Evolutionary conservation across 2,113 vertebrate species (phyloP).

Genomic region (Numida meleagris): DNA sequence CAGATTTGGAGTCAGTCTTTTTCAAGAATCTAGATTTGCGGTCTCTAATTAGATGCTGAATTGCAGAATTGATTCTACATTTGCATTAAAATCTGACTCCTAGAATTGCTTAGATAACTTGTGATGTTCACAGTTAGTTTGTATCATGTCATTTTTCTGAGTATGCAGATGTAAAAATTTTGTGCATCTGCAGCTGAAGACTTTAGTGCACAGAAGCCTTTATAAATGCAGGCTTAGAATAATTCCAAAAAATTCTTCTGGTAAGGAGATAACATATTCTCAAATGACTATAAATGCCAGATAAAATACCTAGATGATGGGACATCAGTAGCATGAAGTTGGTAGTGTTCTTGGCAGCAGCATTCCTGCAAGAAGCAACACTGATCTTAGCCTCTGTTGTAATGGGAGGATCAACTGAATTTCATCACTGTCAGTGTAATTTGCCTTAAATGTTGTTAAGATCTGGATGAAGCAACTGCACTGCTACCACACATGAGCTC

Average conservation of each 20-base stretch:
- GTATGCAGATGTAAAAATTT: constrained; percentile 53
- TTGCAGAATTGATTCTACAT: constrained; percentile 42
- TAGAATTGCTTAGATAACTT: constrained; percentile 34
- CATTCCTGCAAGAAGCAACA: not conserved
- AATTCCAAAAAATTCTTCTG: constrained; percentile 15
- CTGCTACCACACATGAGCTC: not conserved
- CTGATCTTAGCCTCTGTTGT: not conserved
- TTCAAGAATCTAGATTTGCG: constrained; percentile 18
- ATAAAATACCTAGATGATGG: constrained; percentile 4
- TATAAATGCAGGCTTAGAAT: constrained; percentile 50
- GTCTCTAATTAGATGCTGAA: constrained; percentile 37
- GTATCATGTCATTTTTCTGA: constrained; percentile 2
- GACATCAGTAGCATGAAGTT: not conserved
- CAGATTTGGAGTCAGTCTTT: not conserved
- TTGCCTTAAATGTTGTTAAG: not conserved
- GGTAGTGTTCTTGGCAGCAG: not conserved
- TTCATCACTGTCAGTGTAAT: not conserved
- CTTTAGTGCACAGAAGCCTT: constrained; percentile 14
- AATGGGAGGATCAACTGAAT: not conserved
- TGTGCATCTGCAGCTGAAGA: constrained; percentile 48
- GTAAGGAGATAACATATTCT: constrained; percentile 44
- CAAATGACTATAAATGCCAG: not conserved
- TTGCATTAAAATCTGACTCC: constrained; percentile 59
- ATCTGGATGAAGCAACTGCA: not conserved
- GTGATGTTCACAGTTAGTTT: constrained; percentile 28